Evolutionary conservation across 2,113 vertebrate genomes (phyloP), one percentile per base, ranked within the genome.

Genomic region (Podocnemis expansa): DNA sequence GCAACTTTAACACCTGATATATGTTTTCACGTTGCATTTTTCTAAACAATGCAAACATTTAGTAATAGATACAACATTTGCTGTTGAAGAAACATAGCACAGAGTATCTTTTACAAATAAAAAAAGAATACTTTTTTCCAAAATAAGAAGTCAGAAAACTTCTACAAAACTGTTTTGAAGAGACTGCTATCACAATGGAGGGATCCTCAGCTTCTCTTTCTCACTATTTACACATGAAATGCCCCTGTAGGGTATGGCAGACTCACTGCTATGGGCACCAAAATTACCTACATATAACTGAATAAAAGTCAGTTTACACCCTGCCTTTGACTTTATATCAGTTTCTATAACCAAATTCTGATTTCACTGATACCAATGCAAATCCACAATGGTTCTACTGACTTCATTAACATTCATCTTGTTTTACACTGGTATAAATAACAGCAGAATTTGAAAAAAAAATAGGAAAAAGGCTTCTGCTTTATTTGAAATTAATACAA

Each of bases 11-110:
- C 76, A 51, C 17, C 76, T 31, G 19, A 21, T 27, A 56, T 43
- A 9, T 0, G 2, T 84, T 45, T 81, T 2, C 12, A 45, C 24
- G 41, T 16, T 75, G 29, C 31, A 5, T 21, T 1, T 1, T 1
- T 22, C 52, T 85, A 25, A 29, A 22, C 10, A 54, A 19, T 56
- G 1, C 3, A 27, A 27, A 22, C 16, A 75, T 0, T 3, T 0
- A 13, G 13, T 0, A 56, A 27, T 25, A 3, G 1, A 2, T 54
- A 47, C 16, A 12, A 79, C 1, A 4, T 29, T 9, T 0, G 1
- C 79, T 6, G 1, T 1, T 47, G 31, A 29, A 0, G 1, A 84
- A 27, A 58, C 0, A 9, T 0, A 24, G n/a, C 2, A 3, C 3
- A n/a, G 34, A 17, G 34, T 19, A 67, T 21, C 63, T 67, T 67